Evolutionary conservation across 2,797 vertebrate genomes (phyloP), one percentile per base, ranked within the genome.

Genomic region (Macrochelys suwanniensis): DNA sequence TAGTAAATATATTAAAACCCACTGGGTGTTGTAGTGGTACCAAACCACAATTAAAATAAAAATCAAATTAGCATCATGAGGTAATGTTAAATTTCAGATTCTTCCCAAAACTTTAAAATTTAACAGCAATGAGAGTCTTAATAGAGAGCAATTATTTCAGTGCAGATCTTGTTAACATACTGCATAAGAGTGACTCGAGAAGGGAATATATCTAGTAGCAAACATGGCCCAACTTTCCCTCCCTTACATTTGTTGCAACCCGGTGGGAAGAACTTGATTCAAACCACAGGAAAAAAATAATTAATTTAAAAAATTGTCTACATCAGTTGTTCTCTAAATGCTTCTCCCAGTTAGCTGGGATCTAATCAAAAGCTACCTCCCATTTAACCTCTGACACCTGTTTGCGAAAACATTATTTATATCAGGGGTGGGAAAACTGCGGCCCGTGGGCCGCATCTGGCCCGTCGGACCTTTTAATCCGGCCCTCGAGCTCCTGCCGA

Each of bases 211-310:
- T 59, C 68, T 78, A 78, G 77, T 42, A 45, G 33, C 21, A 77
- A 74, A 81, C 23, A 57, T 59, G 56, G 3, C 13, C 13, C 51
- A 33, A 45, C 26, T 33, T 65, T 21, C 49, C 1, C 74, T 47
- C 7, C 26, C 74, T 28, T 31, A 0, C 13, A 42, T 11, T 49
- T 77, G 45, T 26, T 1, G 17, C 1, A 10, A 42, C 85, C 47
- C 11, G 4, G 1, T 13, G 4, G 37, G 65, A 51, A 16, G 10
- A 0, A 0, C 0, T 1, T 0, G 0, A 53, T 28, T 51, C 59
- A 51, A 56, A 77, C 10, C 13, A 1, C 61, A n/a, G 0, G 1
- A 54, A 50, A 47, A 47, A 45, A 26, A 49, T 0, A 26, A 42
- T 0, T 1, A 1, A 0, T 4, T n/a, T 61, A 76, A 57, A 56